A percentile compares a stretch with the other conserved stretches of the same genome.
phyloP scores from a whole-genome alignment of 2,113 vertebrate genomes.

The Entelurus aequoreus region DNA sequence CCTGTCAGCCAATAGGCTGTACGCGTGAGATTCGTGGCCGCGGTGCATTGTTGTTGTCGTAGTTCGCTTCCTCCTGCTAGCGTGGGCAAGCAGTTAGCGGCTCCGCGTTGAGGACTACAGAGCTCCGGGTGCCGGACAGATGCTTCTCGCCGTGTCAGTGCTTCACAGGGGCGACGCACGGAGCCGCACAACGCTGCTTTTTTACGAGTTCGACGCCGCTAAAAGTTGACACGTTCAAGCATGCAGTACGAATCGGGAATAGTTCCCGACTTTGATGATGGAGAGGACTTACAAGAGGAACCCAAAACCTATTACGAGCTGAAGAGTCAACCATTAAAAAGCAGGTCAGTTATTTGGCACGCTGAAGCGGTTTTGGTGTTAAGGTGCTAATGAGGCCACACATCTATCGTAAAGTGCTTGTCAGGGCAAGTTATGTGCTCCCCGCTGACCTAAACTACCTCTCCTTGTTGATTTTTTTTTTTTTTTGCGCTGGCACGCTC shows the following conservation, averaged over 20 bases:
- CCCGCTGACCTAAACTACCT: neutral
- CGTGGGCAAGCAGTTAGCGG: neutral
- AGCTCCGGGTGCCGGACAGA: constrained; percentile 45
- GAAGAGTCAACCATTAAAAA: constrained; percentile 89
- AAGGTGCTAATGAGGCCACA: constrained; percentile 40
- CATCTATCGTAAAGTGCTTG: constrained; percentile 12
- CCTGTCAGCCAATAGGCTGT: constrained; percentile 57
- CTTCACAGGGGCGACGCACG: constrained; percentile 48
- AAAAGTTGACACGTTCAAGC: constrained; percentile 56
- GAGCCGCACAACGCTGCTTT: constrained; percentile 32
- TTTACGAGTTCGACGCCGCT: constrained; percentile 2
- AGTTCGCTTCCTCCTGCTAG: constrained; percentile 33
- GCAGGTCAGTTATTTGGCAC: constrained; percentile 81
- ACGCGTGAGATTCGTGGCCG: constrained; percentile 51
- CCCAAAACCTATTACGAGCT: constrained; percentile 95
- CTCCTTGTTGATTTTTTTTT: constrained; percentile 14
- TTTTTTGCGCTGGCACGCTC: constrained; percentile 52
- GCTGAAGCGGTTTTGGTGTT: constrained; percentile 41
- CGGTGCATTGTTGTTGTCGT: constrained; percentile 64
- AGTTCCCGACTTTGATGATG: constrained; percentile 91
- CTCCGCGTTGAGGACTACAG: constrained; percentile 59
- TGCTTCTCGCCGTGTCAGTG: constrained; percentile 52
- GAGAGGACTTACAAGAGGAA: constrained; percentile 90
- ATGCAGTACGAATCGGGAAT: constrained; percentile 96
- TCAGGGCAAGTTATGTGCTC: neutral